Percentiles rank a stretch among this genome's conserved stretches.
phyloP scores from a whole-genome alignment of 2,113 vertebrate species.

The Dermatemys mawii region DNA sequence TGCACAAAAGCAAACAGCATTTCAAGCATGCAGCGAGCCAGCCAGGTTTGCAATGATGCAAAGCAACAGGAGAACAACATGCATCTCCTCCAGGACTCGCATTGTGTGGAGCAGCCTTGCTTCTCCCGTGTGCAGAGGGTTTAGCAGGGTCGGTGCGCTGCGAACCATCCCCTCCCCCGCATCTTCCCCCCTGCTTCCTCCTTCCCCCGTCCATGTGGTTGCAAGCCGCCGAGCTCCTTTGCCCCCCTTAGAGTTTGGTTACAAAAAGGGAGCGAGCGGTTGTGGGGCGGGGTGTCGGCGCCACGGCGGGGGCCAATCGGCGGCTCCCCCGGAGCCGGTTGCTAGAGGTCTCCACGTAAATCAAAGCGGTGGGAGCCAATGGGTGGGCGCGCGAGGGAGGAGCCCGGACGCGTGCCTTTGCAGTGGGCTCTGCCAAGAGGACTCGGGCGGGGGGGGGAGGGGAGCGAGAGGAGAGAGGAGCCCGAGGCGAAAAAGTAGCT shows the following conservation, averaged over 20 bases:
- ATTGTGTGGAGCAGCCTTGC: not conserved
- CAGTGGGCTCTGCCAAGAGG: slow-evolving; percentile 84
- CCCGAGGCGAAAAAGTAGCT: slow-evolving; percentile 90
- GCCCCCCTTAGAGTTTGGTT: slow-evolving; percentile 30
- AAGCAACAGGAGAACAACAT: not conserved
- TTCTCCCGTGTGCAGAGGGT: not conserved
- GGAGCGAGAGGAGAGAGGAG: slow-evolving; percentile 79
- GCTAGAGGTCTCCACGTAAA: slow-evolving; percentile 88
- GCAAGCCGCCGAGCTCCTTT: not conserved
- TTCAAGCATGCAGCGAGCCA: not conserved
- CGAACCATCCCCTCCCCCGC: not conserved
- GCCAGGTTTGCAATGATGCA: not conserved
- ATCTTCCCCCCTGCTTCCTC: not conserved
- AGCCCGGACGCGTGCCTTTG: slow-evolving; percentile 88
- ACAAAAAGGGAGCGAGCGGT: not conserved
- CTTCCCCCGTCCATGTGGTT: slow-evolving; percentile 4
- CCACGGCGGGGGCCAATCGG: slow-evolving; percentile 75
- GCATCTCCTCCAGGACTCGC: not conserved
- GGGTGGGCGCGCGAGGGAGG: slow-evolving; percentile 79
- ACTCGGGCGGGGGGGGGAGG: no score
- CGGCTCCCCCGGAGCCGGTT: slow-evolving; percentile 74
- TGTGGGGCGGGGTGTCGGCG: slow-evolving; percentile 63
- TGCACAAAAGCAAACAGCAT: not conserved
- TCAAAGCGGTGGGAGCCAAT: slow-evolving; percentile 86
- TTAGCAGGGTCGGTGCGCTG: not conserved